Percentiles rank a stretch among this genome's conserved stretches.
These are phyloP conservation scores for Apodemus agrarius DNA, from an alignment of 2,797 vertebrate species.

Conservation along the genomic window DNA sequence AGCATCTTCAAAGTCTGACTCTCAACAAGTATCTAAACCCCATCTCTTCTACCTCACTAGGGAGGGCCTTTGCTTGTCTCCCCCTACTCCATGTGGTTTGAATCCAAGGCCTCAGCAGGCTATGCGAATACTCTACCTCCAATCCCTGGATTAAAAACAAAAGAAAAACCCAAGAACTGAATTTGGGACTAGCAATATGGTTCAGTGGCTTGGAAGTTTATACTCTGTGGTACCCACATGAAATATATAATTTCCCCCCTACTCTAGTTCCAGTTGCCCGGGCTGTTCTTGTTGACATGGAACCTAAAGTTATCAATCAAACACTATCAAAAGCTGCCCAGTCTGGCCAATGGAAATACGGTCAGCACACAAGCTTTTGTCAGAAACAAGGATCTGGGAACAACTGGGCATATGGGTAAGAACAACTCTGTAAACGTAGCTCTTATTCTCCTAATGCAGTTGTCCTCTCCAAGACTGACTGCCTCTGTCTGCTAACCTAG, in stretches of 20 bases:
- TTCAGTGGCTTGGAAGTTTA: not conserved
- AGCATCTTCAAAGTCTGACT: not conserved
- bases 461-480: not conserved
- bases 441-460: not conserved
- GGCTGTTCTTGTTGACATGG: slow-evolving; percentile 97
- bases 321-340: slow-evolving; percentile 89
- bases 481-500: not conserved
- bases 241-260: not conserved
- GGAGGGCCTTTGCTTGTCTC: not conserved
- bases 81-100: not conserved
- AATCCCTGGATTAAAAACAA: not conserved
- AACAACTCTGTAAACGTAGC: not conserved
- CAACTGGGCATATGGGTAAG: slow-evolving; percentile 99
- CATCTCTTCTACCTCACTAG: not conserved
- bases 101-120: not conserved
- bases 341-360: slow-evolving; percentile 93
- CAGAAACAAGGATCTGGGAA: slow-evolving; percentile 98
- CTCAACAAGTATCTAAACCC: not conserved
- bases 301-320: slow-evolving; percentile 96
- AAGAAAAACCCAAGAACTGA: not conserved
- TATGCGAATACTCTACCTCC: not conserved
- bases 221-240: slow-evolving; percentile 37
- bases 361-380: slow-evolving; percentile 90
- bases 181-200: not conserved
- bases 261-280: slow-evolving; percentile 89